Conservation (phyloP, 2,888 invertebrate genomes). For the Apamea epomidion region DNA sequence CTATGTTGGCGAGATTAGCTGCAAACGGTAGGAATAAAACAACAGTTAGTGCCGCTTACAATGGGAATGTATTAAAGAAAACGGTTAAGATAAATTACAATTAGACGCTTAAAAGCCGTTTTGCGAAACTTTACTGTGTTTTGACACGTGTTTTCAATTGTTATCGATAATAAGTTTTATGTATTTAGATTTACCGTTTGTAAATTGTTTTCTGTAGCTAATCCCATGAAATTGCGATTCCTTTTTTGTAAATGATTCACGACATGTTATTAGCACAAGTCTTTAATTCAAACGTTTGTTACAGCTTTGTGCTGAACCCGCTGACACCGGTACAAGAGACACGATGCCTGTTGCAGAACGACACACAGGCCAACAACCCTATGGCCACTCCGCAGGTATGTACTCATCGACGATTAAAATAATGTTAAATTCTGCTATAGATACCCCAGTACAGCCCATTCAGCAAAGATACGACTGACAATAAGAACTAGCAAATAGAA, state of each 20-base stretch:
- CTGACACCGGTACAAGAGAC: conserved; percentile 98
- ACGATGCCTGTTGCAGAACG: conserved; percentile 97
- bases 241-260: conserved; percentile 18
- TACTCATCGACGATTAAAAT: background rate
- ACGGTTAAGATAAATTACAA: conserved; percentile 69
- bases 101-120: conserved; percentile 67
- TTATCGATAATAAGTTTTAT: conserved; percentile 51
- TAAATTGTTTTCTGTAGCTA: conserved; percentile 55
- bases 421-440: conserved; percentile 28
- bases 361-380: conserved; percentile 97
- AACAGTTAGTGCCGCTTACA: conserved; percentile 66
- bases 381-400: conserved; percentile 94
- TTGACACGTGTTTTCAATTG: conserved; percentile 50
- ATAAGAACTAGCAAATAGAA: conserved; percentile 35
- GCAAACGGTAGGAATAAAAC: conserved; percentile 64
- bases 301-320: conserved; percentile 97
- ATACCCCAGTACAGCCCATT: background rate
- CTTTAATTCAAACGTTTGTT: conserved; percentile 74
- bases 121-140: conserved; percentile 55
- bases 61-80: conserved; percentile 66
- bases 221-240: conserved; percentile 6
- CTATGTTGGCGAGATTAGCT: conserved; percentile 60
- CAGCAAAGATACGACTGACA: conserved; percentile 29
- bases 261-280: background rate
- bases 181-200: conserved; percentile 59